Evolutionary conservation across 2,797 vertebrate genomes (phyloP), one percentile per base, ranked within the genome.

Genomic region (Coreius guichenoti): DNA sequence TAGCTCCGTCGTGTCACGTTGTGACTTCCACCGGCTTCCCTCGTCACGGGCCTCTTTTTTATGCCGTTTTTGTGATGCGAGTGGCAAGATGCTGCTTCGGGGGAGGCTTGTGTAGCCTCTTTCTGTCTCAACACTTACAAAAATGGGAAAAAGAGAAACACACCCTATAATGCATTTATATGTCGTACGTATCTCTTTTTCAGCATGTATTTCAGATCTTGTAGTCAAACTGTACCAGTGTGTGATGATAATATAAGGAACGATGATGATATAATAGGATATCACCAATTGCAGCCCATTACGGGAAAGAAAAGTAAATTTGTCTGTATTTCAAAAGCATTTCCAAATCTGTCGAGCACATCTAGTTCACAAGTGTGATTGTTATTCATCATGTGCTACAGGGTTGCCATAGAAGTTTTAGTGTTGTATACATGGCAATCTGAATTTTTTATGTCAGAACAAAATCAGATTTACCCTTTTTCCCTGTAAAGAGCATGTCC

Each of bases 1-100:
- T 90, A 47, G 88, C 84, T 81, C 45, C 82, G 43, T 4, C 84
- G 80, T 89, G 75, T 33, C 31, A 68, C 61, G 84, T 91, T 89
- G 56, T 82, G 80, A 87, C 63, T 87, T 70, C 26, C 82, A 19
- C 76, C 29, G 39, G 31, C 75, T 87, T 87, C 86, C 89, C 84
- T 85, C 80, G 86, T 45, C 3, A 83, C 69, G 33, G 77, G 23
- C 26, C 36, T 47, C 36, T 56, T 79, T 82, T 88, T 87, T 83
- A 84, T 80, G 85, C 29, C 69, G 26, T 65, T 69, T 61, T 67
- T 70, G 78, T 79, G 47, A 84, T 70, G 33, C n/a, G 31, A 43
- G 51, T 81, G 61, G 87, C 61, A 31, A 65, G 26, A 65, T 31
- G 77, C 58, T 77, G 33, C 70, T 82, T 72, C 33, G 77, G 49